Evolutionary conservation across 1,140 invertebrate species (phyloP).

Genomic region (Drosophila pseudoobscura): DNA sequence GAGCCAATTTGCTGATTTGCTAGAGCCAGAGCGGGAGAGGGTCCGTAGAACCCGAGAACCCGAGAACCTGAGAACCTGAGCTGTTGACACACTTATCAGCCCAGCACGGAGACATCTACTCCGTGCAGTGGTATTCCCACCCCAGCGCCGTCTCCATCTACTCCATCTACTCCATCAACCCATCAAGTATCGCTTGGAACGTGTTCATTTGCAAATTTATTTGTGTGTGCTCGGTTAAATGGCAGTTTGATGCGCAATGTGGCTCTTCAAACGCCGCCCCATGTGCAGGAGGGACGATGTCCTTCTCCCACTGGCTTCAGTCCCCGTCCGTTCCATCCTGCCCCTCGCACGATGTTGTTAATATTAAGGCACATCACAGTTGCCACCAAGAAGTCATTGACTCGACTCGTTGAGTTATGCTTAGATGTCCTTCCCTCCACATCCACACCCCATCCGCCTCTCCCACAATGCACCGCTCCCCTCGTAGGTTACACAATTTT

Average conservation of each 20-base stretch:
- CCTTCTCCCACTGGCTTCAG: slow-evolving; percentile 3
- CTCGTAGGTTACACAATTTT: slow-evolving; percentile 43
- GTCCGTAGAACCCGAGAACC: slow-evolving; percentile 39
- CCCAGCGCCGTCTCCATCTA: neutral
- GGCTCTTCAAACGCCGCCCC: slow-evolving; percentile 71
- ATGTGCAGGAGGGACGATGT: slow-evolving; percentile 43
- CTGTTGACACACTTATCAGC: slow-evolving; percentile 82
- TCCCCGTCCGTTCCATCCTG: neutral
- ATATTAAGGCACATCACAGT: slow-evolving; percentile 83
- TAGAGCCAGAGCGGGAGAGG: slow-evolving; percentile 37
- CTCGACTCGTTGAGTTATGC: slow-evolving; percentile 83
- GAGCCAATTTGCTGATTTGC: slow-evolving; percentile 80
- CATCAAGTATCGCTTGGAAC: slow-evolving; percentile 66
- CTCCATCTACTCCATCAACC: slow-evolving; percentile 1
- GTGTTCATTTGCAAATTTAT: slow-evolving; percentile 82
- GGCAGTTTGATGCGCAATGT: slow-evolving; percentile 81
- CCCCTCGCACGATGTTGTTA: slow-evolving; percentile 58
- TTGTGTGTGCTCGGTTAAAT: slow-evolving; percentile 76
- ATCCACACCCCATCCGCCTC: neutral
- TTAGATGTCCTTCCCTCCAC: slow-evolving; percentile 36
- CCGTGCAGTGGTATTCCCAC: slow-evolving; percentile 9
- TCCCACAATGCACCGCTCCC: slow-evolving; percentile 20
- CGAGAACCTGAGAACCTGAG: slow-evolving; percentile 33
- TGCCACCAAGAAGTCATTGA: slow-evolving; percentile 83
- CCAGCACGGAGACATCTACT: slow-evolving; percentile 19